Conservation (phyloP, 2,888 invertebrate genomes). For the Apodemia duryi region DNA sequence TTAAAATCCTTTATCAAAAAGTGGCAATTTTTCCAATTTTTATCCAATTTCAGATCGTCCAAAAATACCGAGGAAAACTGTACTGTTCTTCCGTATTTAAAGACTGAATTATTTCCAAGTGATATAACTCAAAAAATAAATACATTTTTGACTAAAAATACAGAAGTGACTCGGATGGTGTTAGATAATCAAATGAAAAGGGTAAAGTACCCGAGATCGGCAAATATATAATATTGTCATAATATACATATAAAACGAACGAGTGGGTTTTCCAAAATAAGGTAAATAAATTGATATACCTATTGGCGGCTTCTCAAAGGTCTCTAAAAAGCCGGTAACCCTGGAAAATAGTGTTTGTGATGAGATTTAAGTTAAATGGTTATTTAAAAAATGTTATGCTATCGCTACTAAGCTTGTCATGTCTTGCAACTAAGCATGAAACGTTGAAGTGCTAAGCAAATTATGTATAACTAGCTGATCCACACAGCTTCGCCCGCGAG, state of each 20-base stretch:
- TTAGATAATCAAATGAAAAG: slow-evolving; percentile 8
- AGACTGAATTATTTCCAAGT: no score
- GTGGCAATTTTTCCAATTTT: no score
- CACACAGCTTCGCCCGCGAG: no score
- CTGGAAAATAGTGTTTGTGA: not conserved
- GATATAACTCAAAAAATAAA: no score
- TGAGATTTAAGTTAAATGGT: not conserved
- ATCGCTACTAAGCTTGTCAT: not conserved
- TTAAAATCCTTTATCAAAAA: no score
- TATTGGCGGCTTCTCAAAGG: not conserved
- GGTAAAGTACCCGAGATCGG: not conserved
- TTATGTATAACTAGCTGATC: no score
- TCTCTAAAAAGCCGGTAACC: not conserved
- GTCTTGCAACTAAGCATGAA: no score
- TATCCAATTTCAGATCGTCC: no score
- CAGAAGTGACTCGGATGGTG: not conserved
- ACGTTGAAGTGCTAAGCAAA: no score
- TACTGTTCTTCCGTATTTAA: no score
- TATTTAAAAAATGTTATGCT: not conserved
- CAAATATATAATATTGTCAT: slow-evolving; percentile 10
- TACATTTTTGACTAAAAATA: not conserved
- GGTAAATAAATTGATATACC: slow-evolving; percentile 11
- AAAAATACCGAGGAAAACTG: no score
- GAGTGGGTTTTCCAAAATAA: slow-evolving; percentile 6
- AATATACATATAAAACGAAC: slow-evolving; percentile 5